Percentiles rank a stretch among this genome's conserved stretches.
Conservation (phyloP, 2,113 vertebrate genomes). For the Athene cunicularia region DNA sequence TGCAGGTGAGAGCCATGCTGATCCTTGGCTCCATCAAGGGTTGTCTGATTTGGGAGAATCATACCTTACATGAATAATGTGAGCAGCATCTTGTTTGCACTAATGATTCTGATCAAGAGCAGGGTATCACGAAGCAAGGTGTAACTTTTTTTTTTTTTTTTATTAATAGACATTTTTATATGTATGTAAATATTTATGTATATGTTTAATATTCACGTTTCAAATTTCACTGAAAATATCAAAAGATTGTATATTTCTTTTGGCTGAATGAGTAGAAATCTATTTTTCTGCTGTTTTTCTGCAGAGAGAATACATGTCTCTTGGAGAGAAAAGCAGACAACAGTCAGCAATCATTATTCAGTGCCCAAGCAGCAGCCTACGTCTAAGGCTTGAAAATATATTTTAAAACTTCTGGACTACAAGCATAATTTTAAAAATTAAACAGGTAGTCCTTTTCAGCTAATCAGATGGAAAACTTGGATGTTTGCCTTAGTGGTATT, state of each 20-base stretch:
- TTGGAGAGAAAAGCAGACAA: not conserved
- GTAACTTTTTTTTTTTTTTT: not conserved
- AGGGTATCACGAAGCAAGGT: not conserved
- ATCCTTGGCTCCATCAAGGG: not conserved
- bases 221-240: not conserved
- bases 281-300: not conserved
- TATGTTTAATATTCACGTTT: not conserved
- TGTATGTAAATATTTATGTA: not conserved
- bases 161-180: not conserved
- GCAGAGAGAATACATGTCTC: not conserved
- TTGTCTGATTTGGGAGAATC: not conserved
- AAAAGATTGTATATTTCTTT: not conserved
- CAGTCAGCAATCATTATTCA: not conserved
- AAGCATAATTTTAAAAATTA: not conserved
- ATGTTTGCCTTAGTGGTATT: not conserved
- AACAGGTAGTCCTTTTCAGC: not conserved
- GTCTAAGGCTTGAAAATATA: not conserved
- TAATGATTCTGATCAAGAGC: not conserved
- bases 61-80: not conserved
- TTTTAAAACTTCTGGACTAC: not conserved
- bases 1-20: not conserved
- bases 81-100: not conserved
- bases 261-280: not conserved
- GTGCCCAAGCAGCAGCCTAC: not conserved
- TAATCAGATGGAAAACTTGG: not conserved